Evolutionary conservation across 2,113 vertebrate genomes (phyloP).

Genomic region (Oreocharis arfaki): DNA sequence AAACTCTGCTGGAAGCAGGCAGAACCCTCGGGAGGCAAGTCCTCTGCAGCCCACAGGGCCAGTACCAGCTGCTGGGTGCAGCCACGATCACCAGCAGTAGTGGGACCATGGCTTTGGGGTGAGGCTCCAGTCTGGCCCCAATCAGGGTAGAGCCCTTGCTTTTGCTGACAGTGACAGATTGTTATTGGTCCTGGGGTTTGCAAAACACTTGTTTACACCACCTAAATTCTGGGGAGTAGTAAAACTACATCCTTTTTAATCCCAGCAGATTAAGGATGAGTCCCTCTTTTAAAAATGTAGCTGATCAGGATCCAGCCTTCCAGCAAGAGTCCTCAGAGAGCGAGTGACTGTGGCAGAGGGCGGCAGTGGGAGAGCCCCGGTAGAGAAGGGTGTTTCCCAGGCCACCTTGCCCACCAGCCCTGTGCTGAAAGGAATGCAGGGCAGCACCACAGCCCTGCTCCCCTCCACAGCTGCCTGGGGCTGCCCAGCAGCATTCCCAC

Average conservation of each 20-base stretch:
- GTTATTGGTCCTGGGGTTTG: not conserved
- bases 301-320: not conserved
- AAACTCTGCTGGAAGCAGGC: not conserved
- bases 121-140: not conserved
- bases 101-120: not conserved
- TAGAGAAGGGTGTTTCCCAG: not conserved
- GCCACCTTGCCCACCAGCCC: not conserved
- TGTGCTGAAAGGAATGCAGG: not conserved
- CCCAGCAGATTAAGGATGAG: not conserved
- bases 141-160: fast-evolving
- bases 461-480: not conserved
- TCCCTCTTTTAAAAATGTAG: not conserved
- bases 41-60: not conserved
- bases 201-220: not conserved
- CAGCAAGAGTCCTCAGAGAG: not conserved
- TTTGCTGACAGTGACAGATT: not conserved
- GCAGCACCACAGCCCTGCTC: not conserved
- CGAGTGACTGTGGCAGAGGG: not conserved
- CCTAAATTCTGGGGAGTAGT: not conserved
- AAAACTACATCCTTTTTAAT: not conserved
- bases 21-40: not conserved
- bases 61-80: not conserved
- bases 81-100: not conserved
- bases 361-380: not conserved
- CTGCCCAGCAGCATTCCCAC: not conserved